These are phyloP conservation scores for Thomomys bottae DNA, from an alignment of 2,113 vertebrate genomes.

Conservation along the genomic window DNA sequence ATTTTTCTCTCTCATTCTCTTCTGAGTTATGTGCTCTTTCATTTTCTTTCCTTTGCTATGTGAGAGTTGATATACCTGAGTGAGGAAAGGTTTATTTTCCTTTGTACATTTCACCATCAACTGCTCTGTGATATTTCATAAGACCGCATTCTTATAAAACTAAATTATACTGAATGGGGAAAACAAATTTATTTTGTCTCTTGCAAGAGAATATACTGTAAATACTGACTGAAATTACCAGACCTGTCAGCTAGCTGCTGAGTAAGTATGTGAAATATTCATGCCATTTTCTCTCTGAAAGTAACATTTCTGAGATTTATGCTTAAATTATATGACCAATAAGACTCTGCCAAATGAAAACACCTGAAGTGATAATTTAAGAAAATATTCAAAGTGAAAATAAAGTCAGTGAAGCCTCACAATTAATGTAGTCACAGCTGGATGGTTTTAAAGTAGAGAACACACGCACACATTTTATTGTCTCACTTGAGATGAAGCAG, in stretches of 20 bases:
- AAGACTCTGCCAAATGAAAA: conserved; percentile 61
- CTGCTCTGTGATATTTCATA: conserved; percentile 58
- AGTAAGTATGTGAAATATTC: conserved; percentile 58
- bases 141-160: conserved; percentile 61
- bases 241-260: conserved; percentile 53
- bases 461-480: not conserved
- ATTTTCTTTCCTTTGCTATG: not conserved
- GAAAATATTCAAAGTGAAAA: conserved; percentile 60
- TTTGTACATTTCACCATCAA: conserved; percentile 57
- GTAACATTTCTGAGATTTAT: conserved; percentile 71
- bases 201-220: conserved; percentile 62
- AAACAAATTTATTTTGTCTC: conserved; percentile 79
- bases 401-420: conserved; percentile 56
- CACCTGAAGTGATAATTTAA: conserved; percentile 57
- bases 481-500: not conserved
- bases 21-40: not conserved
- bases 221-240: conserved; percentile 65
- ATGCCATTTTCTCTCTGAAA: conserved; percentile 71
- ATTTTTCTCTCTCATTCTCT: not conserved
- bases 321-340: conserved; percentile 6
- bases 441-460: conserved; percentile 31
- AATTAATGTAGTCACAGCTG: conserved; percentile 42
- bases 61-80: conserved; percentile 10
- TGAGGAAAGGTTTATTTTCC: conserved; percentile 53
- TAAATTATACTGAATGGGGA: conserved; percentile 66